phyloP scores from a whole-genome alignment of 2,888 invertebrate genomes.

The Steinernema hermaphroditum region DNA sequence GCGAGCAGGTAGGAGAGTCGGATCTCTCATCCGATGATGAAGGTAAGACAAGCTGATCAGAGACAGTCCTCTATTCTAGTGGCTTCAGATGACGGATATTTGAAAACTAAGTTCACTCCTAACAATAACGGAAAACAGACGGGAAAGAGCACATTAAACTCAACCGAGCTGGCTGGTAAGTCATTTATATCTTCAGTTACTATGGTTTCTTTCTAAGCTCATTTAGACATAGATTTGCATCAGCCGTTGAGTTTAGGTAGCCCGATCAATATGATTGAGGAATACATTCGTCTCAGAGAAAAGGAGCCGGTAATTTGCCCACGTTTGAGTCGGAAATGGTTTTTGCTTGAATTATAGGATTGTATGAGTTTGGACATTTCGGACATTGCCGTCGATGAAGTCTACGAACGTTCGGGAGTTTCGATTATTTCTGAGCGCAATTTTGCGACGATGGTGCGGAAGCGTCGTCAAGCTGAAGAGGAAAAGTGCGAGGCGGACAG shows the following conservation, averaged over 20 bases:
- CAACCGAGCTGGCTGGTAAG: not conserved
- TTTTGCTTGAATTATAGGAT: conserved; percentile 29
- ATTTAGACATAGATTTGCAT: conserved; percentile 37
- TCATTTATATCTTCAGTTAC: not conserved
- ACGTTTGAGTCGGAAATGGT: not conserved
- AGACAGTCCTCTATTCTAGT: not conserved
- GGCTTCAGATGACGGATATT: conserved; percentile 11
- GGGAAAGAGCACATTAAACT: not conserved
- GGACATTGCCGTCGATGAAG: conserved; percentile 37
- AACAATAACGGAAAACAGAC: not conserved
- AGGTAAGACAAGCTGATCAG: no score
- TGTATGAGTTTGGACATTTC: conserved; percentile 40
- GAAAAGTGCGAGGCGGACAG: conserved; percentile 26
- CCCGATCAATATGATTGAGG: conserved; percentile 29
- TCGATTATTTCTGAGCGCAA: conserved; percentile 39
- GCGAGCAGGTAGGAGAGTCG: not conserved
- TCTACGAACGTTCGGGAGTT: conserved; percentile 38
- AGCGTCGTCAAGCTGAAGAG: not conserved
- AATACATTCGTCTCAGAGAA: conserved; percentile 35
- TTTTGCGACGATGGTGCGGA: conserved; percentile 31
- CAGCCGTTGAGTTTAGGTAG: conserved; percentile 35
- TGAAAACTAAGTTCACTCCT: conserved; percentile 1
- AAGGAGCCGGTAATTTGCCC: conserved; percentile 35
- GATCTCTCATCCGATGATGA: conserved; percentile 27
- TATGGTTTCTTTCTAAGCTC: not conserved